phyloP scores from a whole-genome alignment of 2,888 invertebrate species.

The Empis stercorea region DNA sequence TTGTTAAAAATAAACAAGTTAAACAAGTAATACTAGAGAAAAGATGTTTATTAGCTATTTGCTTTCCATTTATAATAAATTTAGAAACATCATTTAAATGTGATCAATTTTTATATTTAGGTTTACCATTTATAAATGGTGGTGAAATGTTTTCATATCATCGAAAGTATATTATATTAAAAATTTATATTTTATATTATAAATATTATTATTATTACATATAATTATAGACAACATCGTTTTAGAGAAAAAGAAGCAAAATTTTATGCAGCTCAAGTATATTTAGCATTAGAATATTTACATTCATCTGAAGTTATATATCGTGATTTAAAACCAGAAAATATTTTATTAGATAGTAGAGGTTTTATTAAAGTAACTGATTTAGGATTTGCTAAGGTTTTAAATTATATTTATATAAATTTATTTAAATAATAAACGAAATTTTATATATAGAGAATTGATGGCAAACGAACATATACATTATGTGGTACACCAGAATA shows the following conservation, averaged over 20 bases:
- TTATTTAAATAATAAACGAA: too few species aligned
- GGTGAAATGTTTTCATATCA: slow-evolving; percentile 80
- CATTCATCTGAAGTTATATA: slow-evolving; percentile 79
- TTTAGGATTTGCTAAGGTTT: slow-evolving; percentile 90
- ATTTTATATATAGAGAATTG: slow-evolving; percentile 60
- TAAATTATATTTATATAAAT: too few species aligned
- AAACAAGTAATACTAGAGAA: slow-evolving; percentile 85
- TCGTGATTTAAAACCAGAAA: slow-evolving; percentile 86
- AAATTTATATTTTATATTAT: not conserved
- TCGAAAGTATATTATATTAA: slow-evolving; percentile 34
- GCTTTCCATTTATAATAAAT: slow-evolving; percentile 76
- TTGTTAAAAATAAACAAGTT: slow-evolving; percentile 79
- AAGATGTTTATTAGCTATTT: slow-evolving; percentile 72
- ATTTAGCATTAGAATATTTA: slow-evolving; percentile 80
- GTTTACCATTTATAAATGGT: slow-evolving; percentile 72
- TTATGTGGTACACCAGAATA: slow-evolving; percentile 96
- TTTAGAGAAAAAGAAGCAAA: slow-evolving; percentile 68
- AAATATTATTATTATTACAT: not conserved
- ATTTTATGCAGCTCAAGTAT: slow-evolving; percentile 86
- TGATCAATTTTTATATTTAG: slow-evolving; percentile 69
- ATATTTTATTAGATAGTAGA: slow-evolving; percentile 63
- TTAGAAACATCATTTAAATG: slow-evolving; percentile 80
- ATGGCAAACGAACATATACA: slow-evolving; percentile 74
- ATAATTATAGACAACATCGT: slow-evolving; percentile 28
- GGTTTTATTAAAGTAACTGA: slow-evolving; percentile 86